Base-by-base conservation (phyloP, 2,888 invertebrate genomes). In the Dasypogon diadema region DNA sequence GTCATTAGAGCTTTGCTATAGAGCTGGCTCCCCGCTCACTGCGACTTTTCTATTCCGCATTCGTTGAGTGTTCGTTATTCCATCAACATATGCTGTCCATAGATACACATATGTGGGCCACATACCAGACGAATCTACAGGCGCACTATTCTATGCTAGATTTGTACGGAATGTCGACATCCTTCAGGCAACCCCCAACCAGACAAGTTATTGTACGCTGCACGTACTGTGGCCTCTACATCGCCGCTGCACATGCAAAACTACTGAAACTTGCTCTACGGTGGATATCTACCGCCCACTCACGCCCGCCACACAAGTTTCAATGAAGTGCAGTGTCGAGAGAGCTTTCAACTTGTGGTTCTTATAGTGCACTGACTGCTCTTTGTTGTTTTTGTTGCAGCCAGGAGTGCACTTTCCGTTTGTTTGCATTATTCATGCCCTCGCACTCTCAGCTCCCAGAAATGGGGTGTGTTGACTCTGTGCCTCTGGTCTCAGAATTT, bases 1-100 rank as follows among this genome's bases (percentile, higher is more conserved):
- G 86, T 83, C 86, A 85, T 46, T 65, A 48, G 65, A 65, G 65
- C 65, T 65, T 82, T 65, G 65, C 65, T 21, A 3, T 51, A 18
- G 21, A 48, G 6, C 12, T 18, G 18, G 6, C 21, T 5, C 48
- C 12, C 48, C 12, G n/a, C n/a, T n/a, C 42, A 12, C 8, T 42
- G 2, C 21, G 16, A 21, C n/a, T 16, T 51, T 51, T 51, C 51
- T 65, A 65, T 65, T 65, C 46, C 46, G 5, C 48, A 16, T 22
- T 26, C 24, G 65, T 48, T 42, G 48, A 24, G 48, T 65, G 48
- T 46, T 46, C 46, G 34, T 12, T 46, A 46, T 14, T 65, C 14
- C 10, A 46, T 46, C 46, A n/a, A 24, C 65, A 65, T 48, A 65
- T 65, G 65, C 65, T 46, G 46, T 18, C 42, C 65, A n/a, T 10